A percentile compares a stretch with the other conserved stretches of the same genome.
phyloP scores from a whole-genome alignment of 2,888 invertebrate species.

The Drosophila nigricruria region DNA sequence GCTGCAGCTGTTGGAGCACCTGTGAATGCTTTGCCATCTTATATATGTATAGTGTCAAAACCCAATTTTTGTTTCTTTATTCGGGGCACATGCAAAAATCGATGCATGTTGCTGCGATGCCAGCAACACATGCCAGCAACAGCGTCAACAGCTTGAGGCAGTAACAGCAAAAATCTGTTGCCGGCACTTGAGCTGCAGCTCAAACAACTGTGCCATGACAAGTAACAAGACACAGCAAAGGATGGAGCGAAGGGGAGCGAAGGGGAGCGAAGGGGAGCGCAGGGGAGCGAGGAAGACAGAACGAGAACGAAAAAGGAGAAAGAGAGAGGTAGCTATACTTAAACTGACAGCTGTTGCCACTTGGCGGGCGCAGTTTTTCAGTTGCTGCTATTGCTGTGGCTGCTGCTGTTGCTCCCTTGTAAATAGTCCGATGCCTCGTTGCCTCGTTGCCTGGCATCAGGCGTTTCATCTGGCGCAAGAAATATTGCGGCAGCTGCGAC shows the following conservation, averaged over 20 bases:
- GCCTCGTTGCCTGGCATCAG: slow-evolving; percentile 76
- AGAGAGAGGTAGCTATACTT: slow-evolving; percentile 33
- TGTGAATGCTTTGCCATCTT: slow-evolving; percentile 46
- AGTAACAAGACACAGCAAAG: slow-evolving; percentile 58
- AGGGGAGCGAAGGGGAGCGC: background rate
- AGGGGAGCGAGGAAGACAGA: background rate
- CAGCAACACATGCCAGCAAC: slow-evolving; percentile 69
- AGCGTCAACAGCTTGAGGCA: slow-evolving; percentile 45
- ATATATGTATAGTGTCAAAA: slow-evolving; percentile 30
- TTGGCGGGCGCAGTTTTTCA: slow-evolving; percentile 74
- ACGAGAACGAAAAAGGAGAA: background rate
- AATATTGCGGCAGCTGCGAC: slow-evolving; percentile 82
- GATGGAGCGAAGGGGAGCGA: background rate
- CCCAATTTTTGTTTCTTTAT: slow-evolving; percentile 11
- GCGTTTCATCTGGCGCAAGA: slow-evolving; percentile 84
- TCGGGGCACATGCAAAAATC: slow-evolving; percentile 50
- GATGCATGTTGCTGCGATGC: slow-evolving; percentile 50
- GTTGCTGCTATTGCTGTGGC: slow-evolving; percentile 35
- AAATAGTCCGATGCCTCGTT: slow-evolving; percentile 22
- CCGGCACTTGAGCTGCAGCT: slow-evolving; percentile 76
- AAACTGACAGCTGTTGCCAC: slow-evolving; percentile 71
- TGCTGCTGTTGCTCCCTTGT: slow-evolving; percentile 22
- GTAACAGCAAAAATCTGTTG: slow-evolving; percentile 73
- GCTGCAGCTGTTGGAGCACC: slow-evolving; percentile 72
- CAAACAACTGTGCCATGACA: slow-evolving; percentile 78